Base-by-base conservation (phyloP, 2,113 vertebrate species). In the Leucoraja erinaceus region DNA sequence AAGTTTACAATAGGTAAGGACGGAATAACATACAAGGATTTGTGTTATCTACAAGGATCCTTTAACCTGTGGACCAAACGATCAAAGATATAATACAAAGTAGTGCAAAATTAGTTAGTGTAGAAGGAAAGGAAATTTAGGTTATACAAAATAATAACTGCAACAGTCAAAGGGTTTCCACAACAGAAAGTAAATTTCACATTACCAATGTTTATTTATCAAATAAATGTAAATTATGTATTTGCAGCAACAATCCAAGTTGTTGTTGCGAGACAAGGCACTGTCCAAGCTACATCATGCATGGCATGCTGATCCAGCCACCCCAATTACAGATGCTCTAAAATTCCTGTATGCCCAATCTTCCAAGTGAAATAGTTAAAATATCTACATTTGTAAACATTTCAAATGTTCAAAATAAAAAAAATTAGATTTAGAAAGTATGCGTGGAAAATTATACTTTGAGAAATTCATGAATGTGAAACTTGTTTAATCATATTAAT, bases 401-500 rank as follows among this genome's bases (percentile, higher is more conserved):
- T 68, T 18, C 70, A 18, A 47, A 47, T 47, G 38, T 47, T 47
- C 38, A 47, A 47, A 47, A 47, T 47, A 1, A 47, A 47, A 47
- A 47, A 0, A 63, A 47, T 90, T 38, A 16, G 18, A 90, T 47
- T 47, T 47, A 31, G 31, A 68, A 68, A 16, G 61, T 90, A 70
- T 70, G 59, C 8, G 6, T 47, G 33, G 6, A 90, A 90, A 70
- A 90, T 70, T 33, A 38, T 33, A 38, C 33, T 38, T 59, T 81
- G 84, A 90, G 86, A 90, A 10, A 90, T 68, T 72, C 88, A 70
- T 14, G 10, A 28, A 90, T 25, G 88, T 63, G 70, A 90, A 90
- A 90, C 18, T 90, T 90, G 31, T 72, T 90, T 90, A 90, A 68
- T 63, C 88, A 90, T 61, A 90, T 90, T 70, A 33, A 70, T 25